Evolutionary conservation across 2,797 vertebrate species (phyloP).

Genomic region (Spatula versicolor): DNA sequence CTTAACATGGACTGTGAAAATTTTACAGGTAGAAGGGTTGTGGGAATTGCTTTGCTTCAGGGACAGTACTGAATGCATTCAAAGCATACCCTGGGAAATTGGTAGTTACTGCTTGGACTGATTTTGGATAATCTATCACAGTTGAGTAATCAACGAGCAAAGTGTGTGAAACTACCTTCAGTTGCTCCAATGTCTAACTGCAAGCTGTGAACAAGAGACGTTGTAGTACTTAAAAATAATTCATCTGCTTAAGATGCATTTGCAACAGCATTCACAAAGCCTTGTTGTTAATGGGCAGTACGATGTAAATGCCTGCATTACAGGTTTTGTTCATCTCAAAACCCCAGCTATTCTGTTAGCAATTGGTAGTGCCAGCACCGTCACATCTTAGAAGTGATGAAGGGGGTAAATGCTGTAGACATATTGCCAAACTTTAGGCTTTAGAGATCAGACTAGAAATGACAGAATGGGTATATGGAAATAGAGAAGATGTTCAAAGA

Average conservation of each 20-base stretch:
- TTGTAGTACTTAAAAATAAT: neutral
- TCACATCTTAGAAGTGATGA: neutral
- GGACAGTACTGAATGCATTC: neutral
- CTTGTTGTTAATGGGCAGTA: neutral
- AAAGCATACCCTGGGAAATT: neutral
- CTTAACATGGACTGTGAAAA: neutral
- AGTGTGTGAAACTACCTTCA: neutral
- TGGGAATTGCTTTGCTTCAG: neutral
- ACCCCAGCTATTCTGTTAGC: neutral
- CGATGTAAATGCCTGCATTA: neutral
- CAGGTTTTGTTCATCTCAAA: neutral
- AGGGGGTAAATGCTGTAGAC: neutral
- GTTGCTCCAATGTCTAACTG: neutral
- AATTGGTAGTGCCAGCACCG: neutral
- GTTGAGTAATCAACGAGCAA: neutral
- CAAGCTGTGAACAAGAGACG: neutral
- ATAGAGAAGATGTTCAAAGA: neutral
- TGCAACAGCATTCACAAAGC: neutral
- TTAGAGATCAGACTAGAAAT: neutral
- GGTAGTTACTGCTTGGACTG: neutral
- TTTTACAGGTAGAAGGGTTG: neutral
- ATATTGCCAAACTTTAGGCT: neutral
- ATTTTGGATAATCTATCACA: neutral
- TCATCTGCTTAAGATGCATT: neutral
- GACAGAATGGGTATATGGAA: neutral